A percentile compares a stretch with the other conserved stretches of the same genome.
Evolutionary conservation across 2,113 vertebrate genomes (phyloP).

Genomic region (Poeciliopsis retropinna): DNA sequence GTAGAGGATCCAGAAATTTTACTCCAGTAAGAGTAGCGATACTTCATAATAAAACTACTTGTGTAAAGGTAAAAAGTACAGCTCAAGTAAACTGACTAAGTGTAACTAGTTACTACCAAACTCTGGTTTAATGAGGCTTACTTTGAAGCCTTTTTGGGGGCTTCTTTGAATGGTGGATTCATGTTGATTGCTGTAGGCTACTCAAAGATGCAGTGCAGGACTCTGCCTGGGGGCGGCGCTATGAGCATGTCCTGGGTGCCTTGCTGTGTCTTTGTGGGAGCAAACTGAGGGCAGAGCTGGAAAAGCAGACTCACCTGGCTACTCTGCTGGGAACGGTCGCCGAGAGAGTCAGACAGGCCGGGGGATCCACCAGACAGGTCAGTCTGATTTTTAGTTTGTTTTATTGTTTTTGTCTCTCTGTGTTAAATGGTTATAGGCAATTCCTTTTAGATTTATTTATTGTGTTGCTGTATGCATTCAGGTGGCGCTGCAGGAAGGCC

Average conservation of each 20-base stretch:
- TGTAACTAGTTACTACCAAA: no score
- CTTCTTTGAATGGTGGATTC: neutral
- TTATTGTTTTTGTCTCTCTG: neutral
- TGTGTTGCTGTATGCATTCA: conserved; percentile 67
- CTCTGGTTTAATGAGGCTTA: no score
- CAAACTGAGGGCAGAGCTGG: conserved; percentile 88
- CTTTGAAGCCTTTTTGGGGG: neutral
- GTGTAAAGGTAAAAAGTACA: no score
- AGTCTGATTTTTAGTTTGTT: conserved; percentile 9
- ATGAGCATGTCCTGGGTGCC: conserved; percentile 89
- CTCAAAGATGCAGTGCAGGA: conserved; percentile 95
- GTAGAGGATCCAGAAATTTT: no score
- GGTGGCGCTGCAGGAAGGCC: conserved; percentile 90
- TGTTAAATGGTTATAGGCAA: neutral
- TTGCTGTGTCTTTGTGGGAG: conserved; percentile 91
- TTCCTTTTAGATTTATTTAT: neutral
- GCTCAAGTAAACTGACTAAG: no score
- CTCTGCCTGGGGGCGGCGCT: conserved; percentile 86
- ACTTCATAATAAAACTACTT: no score
- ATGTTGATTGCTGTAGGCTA: conserved; percentile 80
- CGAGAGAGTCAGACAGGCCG: conserved; percentile 91
- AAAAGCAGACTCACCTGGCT: conserved; percentile 90
- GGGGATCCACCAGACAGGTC: conserved; percentile 91
- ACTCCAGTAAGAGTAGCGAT: no score
- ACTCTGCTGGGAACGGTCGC: conserved; percentile 90